Base-by-base conservation (phyloP, 2,888 invertebrate genomes). In the Myopa tessellatipennis region DNA sequence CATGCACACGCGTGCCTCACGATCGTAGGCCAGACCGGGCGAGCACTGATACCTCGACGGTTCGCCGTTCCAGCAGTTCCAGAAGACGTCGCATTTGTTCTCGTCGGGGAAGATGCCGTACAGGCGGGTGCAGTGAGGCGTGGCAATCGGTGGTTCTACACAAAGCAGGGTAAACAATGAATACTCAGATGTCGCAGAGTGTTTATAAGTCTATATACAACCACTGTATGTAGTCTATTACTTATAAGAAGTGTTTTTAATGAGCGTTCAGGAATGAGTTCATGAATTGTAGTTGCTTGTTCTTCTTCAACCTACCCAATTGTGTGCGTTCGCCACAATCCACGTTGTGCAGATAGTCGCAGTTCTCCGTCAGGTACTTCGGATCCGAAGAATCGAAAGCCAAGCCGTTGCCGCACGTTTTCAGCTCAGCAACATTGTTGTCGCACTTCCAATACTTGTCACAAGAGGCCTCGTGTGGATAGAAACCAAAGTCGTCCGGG, bases 371-470 rank as follows among this genome's bases (percentile, higher is more conserved):
- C 87, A 96, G 91, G 91, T 93, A 96, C 91, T 96, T 96, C 83
- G 94, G 92, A 90, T 97, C 97, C 73, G 93, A 91, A 80, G 96
- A 93, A 88, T 97, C 97, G 90, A 97, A 97, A 77, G 96, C 97
- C 80, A 97, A 92, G 78, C 97, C 97, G 88, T 97, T 97, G 78
- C 97, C 97, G 91, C 97, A 97, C 68, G 96, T 96, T 90, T 97
- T 97, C 83, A 97, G 91, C 86, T 96, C 96, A 78, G 96, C 94
- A 12, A 90, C 94, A 83, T 95, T 95, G 85, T 96, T 96, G 90
- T 97, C 96, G 88, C 97, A 97, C 90, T 97, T 96, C 95, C 96
- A 97, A 90, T 97, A 97, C 90, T 97, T 97, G 91, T 97, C 97
- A 89, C 97, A 97, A 72, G 96, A 96, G 79, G 91, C 88, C 87